Evolutionary conservation across 2,113 vertebrate species (phyloP), one percentile per base, ranked within the genome.

Genomic region (Ellobius talpinus): DNA sequence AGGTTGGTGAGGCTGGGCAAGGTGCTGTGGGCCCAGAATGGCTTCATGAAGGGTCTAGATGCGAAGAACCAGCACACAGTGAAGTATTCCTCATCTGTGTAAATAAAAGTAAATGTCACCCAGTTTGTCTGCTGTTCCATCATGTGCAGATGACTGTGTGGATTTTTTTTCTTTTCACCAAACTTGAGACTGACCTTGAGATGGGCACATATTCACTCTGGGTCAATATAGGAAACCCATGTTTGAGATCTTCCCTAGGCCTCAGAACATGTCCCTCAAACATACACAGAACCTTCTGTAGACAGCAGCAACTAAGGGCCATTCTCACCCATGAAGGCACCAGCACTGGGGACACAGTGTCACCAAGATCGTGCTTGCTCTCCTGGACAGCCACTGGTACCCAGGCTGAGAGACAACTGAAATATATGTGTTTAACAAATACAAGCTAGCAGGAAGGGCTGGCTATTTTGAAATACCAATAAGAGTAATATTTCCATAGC

Each of bases 71-170:
- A 42, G 36, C 31, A 36, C 36, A 11, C 66, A 55, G 36, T 52
- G 29, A 93, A 78, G 33, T 29, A 11, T 47, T 36, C 50, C 31
- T 90, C 63, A 29, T 7, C 68, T 79, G 7, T 73, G n/a, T 26
- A 73, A 95, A 95, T 93, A 86, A 93, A 97, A 73, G 63, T 31
- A 70, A 9, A 6, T 87, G 87, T 85, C 21, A 58, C 19, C 81
- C 85, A 31, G 42, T 96, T 78, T 81, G 72, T 82, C 47, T 55
- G 55, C 90, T 52, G 50, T 26, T 92, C 52, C 19, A 10, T 55
- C 1, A 7, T 0, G 0, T 89, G 61, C 87, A 93, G 90, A 81
- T 13, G 50, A 61, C 74, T 36, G 0, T 26, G 14, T 39, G 47
- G 63, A 9, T 50, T 89, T 87, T 82, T 73, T 73, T 45, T 73